Evolutionary conservation across 2,797 vertebrate genomes (phyloP).

Genomic region (Malurus leucopterus): DNA sequence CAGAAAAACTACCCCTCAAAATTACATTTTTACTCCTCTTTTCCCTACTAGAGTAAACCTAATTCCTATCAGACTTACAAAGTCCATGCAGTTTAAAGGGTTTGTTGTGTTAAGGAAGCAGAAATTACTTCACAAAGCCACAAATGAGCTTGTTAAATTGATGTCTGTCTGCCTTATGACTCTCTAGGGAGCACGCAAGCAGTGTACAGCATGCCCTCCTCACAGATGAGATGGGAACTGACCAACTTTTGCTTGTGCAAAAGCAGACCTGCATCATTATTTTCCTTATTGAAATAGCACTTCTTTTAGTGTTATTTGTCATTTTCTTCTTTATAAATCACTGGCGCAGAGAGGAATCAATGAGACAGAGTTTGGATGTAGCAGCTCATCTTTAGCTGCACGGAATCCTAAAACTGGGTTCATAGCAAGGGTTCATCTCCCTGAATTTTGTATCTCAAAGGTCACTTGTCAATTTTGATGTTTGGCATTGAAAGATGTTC

Average conservation of each 20-base stretch:
- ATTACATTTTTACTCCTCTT: not conserved
- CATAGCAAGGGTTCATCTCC: not conserved
- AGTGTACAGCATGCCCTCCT: not conserved
- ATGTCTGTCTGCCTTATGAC: not conserved
- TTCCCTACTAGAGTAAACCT: not conserved
- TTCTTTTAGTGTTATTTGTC: not conserved
- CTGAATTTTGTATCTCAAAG: not conserved
- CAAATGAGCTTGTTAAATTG: not conserved
- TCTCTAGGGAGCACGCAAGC: not conserved
- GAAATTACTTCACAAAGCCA: not conserved
- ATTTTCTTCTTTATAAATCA: not conserved
- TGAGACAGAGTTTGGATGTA: no score
- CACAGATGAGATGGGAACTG: not conserved
- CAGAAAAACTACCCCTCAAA: not conserved
- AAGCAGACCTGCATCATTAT: not conserved
- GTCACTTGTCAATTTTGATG: not conserved
- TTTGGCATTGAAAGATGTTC: not conserved
- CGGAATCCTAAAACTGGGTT: not conserved
- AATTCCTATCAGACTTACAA: not conserved
- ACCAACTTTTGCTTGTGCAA: not conserved
- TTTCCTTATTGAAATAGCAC: not conserved
- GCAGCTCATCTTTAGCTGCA: not conserved
- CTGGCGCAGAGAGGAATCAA: not conserved
- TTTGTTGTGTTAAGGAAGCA: not conserved
- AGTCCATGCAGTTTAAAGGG: fast-evolving